Base-by-base conservation (phyloP, 2,888 invertebrate genomes). In the Pandemis heparana region DNA sequence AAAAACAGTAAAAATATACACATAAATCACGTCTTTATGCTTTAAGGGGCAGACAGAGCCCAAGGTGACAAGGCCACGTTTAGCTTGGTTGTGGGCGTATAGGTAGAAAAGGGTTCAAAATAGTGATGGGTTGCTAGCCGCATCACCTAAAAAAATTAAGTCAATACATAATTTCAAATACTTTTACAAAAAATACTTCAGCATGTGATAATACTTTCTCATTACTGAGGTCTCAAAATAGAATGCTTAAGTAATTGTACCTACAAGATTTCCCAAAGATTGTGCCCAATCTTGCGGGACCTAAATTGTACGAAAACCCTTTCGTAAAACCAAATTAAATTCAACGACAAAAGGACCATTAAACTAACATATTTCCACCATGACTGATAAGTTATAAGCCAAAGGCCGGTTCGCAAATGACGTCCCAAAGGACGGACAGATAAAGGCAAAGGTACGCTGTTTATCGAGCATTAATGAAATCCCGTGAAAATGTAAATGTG, bases 401-500 rank as follows among this genome's bases (percentile, higher is more conserved):
- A 61, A 41, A n/a, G 5, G 23, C 2, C 7, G 41, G 23, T 7
- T 7, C 23, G 46, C 7, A 5, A 3, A 43, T n/a, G 32, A 64
- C n/a, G 32, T 32, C 23, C n/a, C 48, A 64, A n/a, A 48, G 32
- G 48, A 32, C 23, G 1, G 43, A 32, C 32, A 46, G 64, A 64
- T 16, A 48, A 64, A 64, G 43, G 64, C 1, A 64, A 38, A 48
- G 32, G 32, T 48, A 48, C 7, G 32, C 2, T 48, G n/a, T n/a
- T 64, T n/a, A 64, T 48, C 23, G 32, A n/a, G 32, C 14, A 14
- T 8, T 48, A 48, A 63, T 63, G 46, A 46, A 32, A 51, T 32
- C 46, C 12, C 18, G 46, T 46, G 14, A 38, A 53, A 65, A 51
- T 66, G 53, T 53, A 66, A 53, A 66, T 39, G 16, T 38, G 53